phyloP scores from a whole-genome alignment of 2,113 vertebrate species.

The Corythoichthys haematopterus region DNA sequence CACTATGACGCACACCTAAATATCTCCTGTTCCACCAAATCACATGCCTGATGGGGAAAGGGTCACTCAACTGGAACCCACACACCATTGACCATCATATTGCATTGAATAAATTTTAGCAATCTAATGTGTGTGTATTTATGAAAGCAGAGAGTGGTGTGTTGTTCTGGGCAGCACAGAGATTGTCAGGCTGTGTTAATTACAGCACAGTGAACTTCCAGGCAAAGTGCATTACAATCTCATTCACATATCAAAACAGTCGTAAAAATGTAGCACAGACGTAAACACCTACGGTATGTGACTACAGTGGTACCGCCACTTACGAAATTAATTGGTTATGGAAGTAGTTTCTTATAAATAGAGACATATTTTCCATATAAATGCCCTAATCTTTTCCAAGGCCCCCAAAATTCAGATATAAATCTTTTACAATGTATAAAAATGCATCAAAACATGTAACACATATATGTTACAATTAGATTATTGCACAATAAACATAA shows the following conservation, averaged over 20 bases:
- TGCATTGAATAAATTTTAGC: neutral
- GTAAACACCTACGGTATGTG: no score
- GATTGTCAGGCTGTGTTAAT: slow-evolving; percentile 44
- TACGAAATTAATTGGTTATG: no score
- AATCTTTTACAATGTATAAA: no score
- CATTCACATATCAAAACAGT: neutral
- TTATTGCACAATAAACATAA: no score
- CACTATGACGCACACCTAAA: neutral
- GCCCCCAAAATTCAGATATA: no score
- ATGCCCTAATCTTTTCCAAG: no score
- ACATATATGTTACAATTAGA: no score
- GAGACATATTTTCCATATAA: no score
- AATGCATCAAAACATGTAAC: no score
- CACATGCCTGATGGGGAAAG: neutral
- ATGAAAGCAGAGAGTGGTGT: slow-evolving; percentile 21
- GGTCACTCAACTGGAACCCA: neutral
- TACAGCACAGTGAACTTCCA: slow-evolving; percentile 26
- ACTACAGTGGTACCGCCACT: no score
- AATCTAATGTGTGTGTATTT: slow-evolving; percentile 18
- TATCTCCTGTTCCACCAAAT: neutral
- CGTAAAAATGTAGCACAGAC: neutral
- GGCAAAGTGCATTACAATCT: neutral
- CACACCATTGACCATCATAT: neutral
- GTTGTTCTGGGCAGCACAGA: slow-evolving; percentile 42
- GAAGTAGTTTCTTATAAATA: no score